Base-by-base conservation (phyloP, 2,113 vertebrate species). In the Cheilinus undulatus region DNA sequence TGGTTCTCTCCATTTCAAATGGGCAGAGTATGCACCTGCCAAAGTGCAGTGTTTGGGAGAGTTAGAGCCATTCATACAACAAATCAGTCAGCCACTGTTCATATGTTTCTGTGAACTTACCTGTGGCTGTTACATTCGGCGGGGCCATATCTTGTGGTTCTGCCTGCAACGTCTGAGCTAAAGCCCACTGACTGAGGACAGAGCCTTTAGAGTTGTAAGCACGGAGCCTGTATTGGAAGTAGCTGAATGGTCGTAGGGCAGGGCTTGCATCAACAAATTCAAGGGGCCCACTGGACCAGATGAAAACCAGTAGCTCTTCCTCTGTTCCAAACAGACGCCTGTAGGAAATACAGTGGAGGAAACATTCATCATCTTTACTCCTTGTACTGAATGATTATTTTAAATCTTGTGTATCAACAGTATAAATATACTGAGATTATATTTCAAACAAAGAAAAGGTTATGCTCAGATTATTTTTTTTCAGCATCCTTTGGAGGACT, bases 1-100 rank as follows among this genome's bases (percentile, higher is more conserved):
- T 0, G 97, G 97, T 63, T 92, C 73, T 1, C 80, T 93, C 97
- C 97, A 98, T 34, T 93, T 96, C 73, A 97, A 59, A 69, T 76
- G 72, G 22, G 95, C 86, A 0, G 97, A 97, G 74, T 96, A 96
- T 1, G 95, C 93, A 7, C 90, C 91, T 92, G 79, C 77, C 34
- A 62, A 22, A 65, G 50, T 7, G 7, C 38, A 53, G 53, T 28
- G 46, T 60, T 22, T 20, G 12, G 20, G 38, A 48, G 52, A 34
- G 68, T 13, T 3, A 22, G 24, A 8, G n/a, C 9, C 6, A 40
- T 45, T 17, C 11, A 49, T 43, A 13, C n/a, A 23, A 42, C 26
- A 53, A 54, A 54, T 43, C 0, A 40, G 38, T 20, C 12, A 32
- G 1, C 12, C 3, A 46, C 23, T 36, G 38, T 53, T 42, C 15